Evolutionary conservation across 2,888 invertebrate genomes (phyloP).

Genomic region (Priocnemis perturbator): DNA sequence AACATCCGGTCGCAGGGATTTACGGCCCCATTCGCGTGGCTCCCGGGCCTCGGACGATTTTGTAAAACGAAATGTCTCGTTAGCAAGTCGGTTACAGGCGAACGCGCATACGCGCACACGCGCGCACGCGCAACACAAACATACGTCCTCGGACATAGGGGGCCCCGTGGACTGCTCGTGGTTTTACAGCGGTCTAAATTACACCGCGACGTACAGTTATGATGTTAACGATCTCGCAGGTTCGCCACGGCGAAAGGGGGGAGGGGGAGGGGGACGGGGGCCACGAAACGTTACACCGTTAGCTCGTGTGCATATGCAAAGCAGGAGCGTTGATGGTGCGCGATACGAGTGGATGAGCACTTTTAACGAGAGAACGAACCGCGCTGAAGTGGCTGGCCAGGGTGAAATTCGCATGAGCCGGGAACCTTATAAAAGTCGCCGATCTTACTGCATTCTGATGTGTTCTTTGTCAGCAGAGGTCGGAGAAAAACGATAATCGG

Average conservation of each 20-base stretch:
- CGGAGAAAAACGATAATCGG: no score
- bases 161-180: slow-evolving; percentile 54
- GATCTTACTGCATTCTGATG: no score
- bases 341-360: slow-evolving; percentile 7
- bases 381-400: no score
- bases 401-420: background rate
- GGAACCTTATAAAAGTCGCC: background rate
- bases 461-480: no score
- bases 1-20: slow-evolving; percentile 71
- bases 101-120: slow-evolving; percentile 35
- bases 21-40: slow-evolving; percentile 65
- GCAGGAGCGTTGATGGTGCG: slow-evolving; percentile 12
- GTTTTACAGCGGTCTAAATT: slow-evolving; percentile 73
- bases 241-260: slow-evolving; percentile 14
- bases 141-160: slow-evolving; percentile 21
- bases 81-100: slow-evolving; percentile 64
- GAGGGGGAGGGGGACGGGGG: slow-evolving; percentile 7
- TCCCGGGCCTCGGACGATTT: slow-evolving; percentile 66
- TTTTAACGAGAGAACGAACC: background rate
- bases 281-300: background rate
- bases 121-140: slow-evolving; percentile 15
- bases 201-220: slow-evolving; percentile 66
- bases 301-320: slow-evolving; percentile 12
- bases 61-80: slow-evolving; percentile 73
- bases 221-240: slow-evolving; percentile 68